Base-by-base conservation (phyloP, 2,888 invertebrate genomes). In the Caenorhabditis wallacei region DNA sequence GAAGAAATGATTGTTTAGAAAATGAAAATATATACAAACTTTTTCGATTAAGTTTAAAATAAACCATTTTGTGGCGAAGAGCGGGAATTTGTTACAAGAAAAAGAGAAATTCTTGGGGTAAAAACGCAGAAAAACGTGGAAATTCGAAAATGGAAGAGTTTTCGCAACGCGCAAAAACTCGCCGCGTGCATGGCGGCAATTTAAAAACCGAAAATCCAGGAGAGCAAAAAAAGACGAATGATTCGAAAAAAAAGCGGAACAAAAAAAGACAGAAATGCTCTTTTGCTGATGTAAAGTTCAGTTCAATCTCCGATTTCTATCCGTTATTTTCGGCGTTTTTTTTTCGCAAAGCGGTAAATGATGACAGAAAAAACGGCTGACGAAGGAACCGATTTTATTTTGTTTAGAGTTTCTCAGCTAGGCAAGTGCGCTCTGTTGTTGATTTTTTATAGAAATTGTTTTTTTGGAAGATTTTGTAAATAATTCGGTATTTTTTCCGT, bases 21-120 rank as follows among this genome's bases (percentile, higher is more conserved):
- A 63, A 4, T 2, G 2, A 4, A 18, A 24, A 22, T 16, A 18
- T 54, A 48, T 48, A 66, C 66, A 51, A 64, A 75, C 74, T 66
- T 75, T 66, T 75, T 57, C 66, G 74, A 75, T 75, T 75, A 24
- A 75, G 43, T 57, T 75, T 75, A 1, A 63, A 20, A 37, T 7
- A 30, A 57, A 40, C 53, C 51, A 69, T 69, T 61, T 16, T 2
- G 43, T 2, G 43, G 5, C 16, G 5, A 63, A 4, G 40, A 43
- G 43, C 2, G 43, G 43, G 13, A 43, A 4, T 22, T 37, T 22
- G 40, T 43, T 43, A n/a, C 22, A 35, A 18, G 35, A 35, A 57
- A 57, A 35, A 30, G 30, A 30, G 30, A 30, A 30, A n/a, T n/a
- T 11, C 2, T 8, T 30, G 30, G 30, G 30, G 8, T 30, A 30